These are phyloP conservation scores for Sprattus sprattus DNA, from an alignment of 2,113 vertebrate species.

Conservation along the genomic window DNA sequence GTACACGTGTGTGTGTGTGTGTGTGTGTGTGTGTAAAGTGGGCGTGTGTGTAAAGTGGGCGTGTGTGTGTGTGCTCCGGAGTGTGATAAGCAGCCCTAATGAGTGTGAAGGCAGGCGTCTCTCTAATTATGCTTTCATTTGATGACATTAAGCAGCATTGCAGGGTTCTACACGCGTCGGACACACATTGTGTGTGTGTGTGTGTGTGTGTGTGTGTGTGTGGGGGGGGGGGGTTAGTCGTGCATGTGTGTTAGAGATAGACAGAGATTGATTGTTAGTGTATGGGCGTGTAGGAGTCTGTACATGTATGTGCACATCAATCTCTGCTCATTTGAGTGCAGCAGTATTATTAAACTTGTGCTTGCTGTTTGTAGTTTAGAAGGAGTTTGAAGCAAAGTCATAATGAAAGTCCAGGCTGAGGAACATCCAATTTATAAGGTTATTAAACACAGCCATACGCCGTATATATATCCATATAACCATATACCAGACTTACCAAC, in stretches of 20 bases:
- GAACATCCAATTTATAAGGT: too few species aligned
- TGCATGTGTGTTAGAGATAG: neutral
- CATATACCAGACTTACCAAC: too few species aligned
- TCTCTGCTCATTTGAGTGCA: neutral
- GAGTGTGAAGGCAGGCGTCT: neutral
- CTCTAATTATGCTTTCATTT: neutral
- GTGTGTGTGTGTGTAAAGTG: neutral
- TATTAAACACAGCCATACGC: too few species aligned
- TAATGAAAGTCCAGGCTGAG: too few species aligned
- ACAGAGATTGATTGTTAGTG: neutral
- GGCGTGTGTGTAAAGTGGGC: too few species aligned
- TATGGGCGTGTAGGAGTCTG: neutral
- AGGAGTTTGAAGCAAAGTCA: neutral
- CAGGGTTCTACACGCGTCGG: too few species aligned
- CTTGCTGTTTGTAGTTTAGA: neutral
- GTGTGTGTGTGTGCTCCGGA: too few species aligned
- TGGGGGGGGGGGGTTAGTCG: neutral
- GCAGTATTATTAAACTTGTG: neutral
- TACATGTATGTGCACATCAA: neutral
- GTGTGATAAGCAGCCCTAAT: neutral
- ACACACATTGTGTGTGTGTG: conserved; percentile 11
- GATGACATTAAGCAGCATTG: neutral
- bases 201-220: conserved; percentile 25
- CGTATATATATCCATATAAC: too few species aligned
- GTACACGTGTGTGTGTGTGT: neutral